These are phyloP conservation scores for Cryptoblepharus egeriae DNA, from an alignment of 2,797 vertebrate species.

Conservation along the genomic window DNA sequence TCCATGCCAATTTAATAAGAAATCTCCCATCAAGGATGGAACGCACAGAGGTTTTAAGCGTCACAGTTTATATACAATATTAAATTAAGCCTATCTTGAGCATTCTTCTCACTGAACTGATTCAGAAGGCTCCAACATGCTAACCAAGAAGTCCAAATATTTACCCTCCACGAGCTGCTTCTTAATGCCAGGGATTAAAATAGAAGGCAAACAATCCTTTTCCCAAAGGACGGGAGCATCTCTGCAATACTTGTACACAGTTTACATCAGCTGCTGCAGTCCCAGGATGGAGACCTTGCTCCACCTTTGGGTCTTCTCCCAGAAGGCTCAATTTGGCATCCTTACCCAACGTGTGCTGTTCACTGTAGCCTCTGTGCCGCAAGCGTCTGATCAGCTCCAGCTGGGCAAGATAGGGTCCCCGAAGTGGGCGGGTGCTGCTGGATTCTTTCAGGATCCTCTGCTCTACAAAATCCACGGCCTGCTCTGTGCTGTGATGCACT, in stretches of 20 bases:
- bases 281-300: neutral
- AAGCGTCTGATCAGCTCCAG: constrained; percentile 91
- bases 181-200: neutral
- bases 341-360: constrained; percentile 89
- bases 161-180: neutral
- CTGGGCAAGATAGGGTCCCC: constrained; percentile 91
- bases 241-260: fast-evolving
- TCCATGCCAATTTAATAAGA: neutral
- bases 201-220: neutral
- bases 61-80: no score
- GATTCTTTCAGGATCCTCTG: constrained; percentile 85
- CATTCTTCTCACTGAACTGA: no score
- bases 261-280: neutral
- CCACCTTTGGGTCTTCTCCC: neutral
- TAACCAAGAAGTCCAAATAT: neutral
- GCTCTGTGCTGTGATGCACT: constrained; percentile 85
- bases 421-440: constrained; percentile 84
- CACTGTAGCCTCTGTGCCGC: constrained; percentile 81
- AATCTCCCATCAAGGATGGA: neutral
- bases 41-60: neutral
- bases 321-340: fast-evolving
- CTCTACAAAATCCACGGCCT: constrained; percentile 89
- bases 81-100: neutral
- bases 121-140: neutral
- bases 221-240: neutral